Percentiles rank a stretch among this genome's conserved stretches.
Conservation (phyloP, 2,113 vertebrate genomes). For the Ammodramus savannarum region DNA sequence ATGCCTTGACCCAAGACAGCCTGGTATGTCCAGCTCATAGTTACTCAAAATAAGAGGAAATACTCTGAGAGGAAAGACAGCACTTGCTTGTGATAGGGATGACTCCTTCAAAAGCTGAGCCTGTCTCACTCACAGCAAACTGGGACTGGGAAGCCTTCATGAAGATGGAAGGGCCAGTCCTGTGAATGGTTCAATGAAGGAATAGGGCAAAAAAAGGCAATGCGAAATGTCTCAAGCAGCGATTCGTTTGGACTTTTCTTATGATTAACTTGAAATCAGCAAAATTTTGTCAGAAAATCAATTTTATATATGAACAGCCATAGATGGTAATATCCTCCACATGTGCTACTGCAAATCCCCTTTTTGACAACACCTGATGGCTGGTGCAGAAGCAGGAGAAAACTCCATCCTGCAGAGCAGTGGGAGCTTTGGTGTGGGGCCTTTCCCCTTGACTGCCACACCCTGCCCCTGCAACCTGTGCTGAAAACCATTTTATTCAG, state of each 20-base stretch:
- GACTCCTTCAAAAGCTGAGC: background rate
- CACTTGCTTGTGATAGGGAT: background rate
- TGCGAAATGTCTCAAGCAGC: background rate
- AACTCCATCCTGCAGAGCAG: background rate
- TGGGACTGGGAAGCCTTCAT: background rate
- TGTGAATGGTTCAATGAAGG: background rate
- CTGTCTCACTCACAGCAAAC: background rate
- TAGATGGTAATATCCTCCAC: background rate
- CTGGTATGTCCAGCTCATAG: background rate
- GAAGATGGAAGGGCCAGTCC: background rate
- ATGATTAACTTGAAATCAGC: background rate
- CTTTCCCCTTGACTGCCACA: background rate
- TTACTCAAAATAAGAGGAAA: background rate
- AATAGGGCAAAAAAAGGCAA: background rate
- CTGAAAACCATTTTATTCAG: background rate
- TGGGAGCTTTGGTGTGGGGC: background rate
- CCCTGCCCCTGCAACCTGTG: fast-evolving
- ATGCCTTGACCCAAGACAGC: background rate
- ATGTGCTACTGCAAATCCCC: background rate
- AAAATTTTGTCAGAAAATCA: background rate
- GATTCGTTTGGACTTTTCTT: background rate
- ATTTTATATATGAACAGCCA: background rate
- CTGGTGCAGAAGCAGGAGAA: background rate
- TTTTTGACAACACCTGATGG: background rate
- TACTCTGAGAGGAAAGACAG: background rate